These are phyloP conservation scores for Callimorpha dominula DNA, from an alignment of 2,888 invertebrate genomes.

Conservation along the genomic window DNA sequence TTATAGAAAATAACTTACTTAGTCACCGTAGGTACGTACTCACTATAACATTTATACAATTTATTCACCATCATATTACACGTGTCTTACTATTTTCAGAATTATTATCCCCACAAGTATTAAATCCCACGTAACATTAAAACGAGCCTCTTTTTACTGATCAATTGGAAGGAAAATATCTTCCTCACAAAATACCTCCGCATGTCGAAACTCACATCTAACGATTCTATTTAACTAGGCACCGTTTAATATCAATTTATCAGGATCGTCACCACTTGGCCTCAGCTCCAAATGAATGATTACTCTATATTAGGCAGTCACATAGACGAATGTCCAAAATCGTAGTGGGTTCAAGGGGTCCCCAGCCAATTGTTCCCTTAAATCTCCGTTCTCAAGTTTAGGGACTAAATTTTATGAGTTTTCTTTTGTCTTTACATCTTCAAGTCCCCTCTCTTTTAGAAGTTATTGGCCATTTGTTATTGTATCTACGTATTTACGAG, in stretches of 20 bases:
- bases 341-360: conserved; percentile 44
- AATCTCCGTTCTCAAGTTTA: conserved; percentile 37
- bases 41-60: background rate
- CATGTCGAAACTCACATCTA: conserved; percentile 9
- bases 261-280: conserved; percentile 36
- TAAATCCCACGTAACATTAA: background rate
- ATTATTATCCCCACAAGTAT: background rate
- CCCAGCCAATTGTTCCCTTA: conserved; percentile 51
- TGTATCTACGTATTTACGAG: conserved; percentile 46
- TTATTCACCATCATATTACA: too few relatives aligned
- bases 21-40: too few relatives aligned
- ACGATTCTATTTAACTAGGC: conserved; percentile 25
- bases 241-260: conserved; percentile 52
- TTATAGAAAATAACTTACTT: too few relatives aligned
- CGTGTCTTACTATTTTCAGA: background rate
- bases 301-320: conserved; percentile 41
- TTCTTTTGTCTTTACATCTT: conserved; percentile 49
- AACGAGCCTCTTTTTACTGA: background rate
- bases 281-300: conserved; percentile 46
- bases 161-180: background rate
- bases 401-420: conserved; percentile 44
- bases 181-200: background rate
- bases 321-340: conserved; percentile 48
- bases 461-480: conserved; percentile 44
- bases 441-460: conserved; percentile 32